These are phyloP conservation scores for Cotesia vestalis DNA, from an alignment of 1,140 invertebrate genomes.

Conservation along the genomic window DNA sequence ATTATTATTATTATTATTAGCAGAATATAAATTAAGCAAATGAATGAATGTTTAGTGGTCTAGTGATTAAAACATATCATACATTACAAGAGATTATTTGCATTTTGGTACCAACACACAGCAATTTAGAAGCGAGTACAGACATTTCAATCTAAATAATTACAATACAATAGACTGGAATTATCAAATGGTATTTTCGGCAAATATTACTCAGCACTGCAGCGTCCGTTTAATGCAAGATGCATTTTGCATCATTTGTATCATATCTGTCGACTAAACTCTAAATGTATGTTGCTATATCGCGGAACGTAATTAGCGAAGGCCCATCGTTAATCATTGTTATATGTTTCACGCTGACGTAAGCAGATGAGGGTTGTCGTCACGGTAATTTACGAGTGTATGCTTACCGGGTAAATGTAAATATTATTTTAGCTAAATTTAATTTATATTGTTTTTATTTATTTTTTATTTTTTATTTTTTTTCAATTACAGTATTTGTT, in stretches of 20 bases:
- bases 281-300: conserved; percentile 2
- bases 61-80: no score
- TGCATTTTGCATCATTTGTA: not conserved
- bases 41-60: no score
- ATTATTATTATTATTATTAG: no score
- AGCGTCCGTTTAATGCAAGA: not conserved
- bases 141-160: no score
- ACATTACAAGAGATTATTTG: no score
- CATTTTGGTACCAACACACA: no score
- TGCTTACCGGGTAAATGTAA: conserved; percentile 9
- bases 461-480: not conserved
- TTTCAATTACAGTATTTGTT: not conserved
- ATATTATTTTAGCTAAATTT: not conserved
- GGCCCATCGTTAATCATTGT: conserved; percentile 21
- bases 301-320: conserved; percentile 20
- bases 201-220: no score
- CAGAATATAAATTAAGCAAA: no score
- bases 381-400: conserved; percentile 17
- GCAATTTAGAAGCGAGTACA: no score
- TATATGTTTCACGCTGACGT: conserved; percentile 14
- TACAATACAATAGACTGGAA: no score
- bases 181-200: no score
- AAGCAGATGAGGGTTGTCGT: conserved; percentile 22
- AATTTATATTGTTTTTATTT: not conserved
- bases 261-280: not conserved